Evolutionary conservation across 2,113 vertebrate species (phyloP).

Genomic region (Peromyscus californicus): DNA sequence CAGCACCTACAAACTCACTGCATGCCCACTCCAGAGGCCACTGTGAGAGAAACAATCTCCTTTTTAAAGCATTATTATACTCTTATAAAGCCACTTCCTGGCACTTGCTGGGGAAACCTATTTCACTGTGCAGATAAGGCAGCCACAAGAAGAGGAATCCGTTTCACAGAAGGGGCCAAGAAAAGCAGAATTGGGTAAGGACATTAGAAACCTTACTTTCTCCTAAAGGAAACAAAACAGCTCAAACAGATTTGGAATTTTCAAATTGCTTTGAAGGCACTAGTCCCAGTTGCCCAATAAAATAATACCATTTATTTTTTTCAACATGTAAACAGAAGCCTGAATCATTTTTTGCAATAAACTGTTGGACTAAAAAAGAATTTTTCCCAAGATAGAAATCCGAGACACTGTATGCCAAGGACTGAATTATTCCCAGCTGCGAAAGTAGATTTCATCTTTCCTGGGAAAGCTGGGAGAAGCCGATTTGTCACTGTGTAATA

Average conservation of each 20-base stretch:
- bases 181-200: conserved; percentile 46
- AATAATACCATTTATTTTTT: conserved; percentile 78
- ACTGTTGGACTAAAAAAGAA: conserved; percentile 68
- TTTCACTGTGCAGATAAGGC: conserved; percentile 31
- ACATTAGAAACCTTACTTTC: conserved; percentile 30
- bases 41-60: not conserved
- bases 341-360: conserved; percentile 74
- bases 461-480: conserved; percentile 39
- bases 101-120: not conserved
- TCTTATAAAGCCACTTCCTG: not conserved
- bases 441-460: conserved; percentile 68
- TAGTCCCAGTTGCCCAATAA: conserved; percentile 70
- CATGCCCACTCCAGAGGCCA: not conserved
- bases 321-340: conserved; percentile 81
- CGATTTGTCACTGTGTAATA: not conserved
- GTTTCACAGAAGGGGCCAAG: conserved; percentile 26
- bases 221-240: conserved; percentile 57
- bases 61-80: not conserved
- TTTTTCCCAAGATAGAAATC: conserved; percentile 76
- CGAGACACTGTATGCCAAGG: conserved; percentile 60
- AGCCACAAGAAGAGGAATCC: conserved; percentile 1
- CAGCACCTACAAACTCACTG: not conserved
- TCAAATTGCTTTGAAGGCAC: conserved; percentile 51
- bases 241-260: conserved; percentile 61
- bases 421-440: conserved; percentile 79